phyloP scores from a whole-genome alignment of 92 coral and sea anemone species.

The Muricea muricata region DNA sequence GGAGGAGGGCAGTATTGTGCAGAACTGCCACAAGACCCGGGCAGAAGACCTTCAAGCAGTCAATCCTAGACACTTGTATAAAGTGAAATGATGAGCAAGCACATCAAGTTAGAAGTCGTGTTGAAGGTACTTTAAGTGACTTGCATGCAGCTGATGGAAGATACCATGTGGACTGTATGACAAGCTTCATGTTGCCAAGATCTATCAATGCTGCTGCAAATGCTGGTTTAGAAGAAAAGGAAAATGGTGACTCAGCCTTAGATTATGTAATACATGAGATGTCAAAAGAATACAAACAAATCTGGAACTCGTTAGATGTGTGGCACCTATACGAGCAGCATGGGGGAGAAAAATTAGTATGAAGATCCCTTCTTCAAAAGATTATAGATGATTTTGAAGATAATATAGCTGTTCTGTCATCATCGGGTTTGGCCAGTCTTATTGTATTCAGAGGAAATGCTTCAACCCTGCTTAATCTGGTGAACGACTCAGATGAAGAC shows the following conservation, averaged over 20 bases:
- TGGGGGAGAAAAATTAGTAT: constrained; percentile 55
- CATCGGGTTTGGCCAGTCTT: constrained; percentile 63
- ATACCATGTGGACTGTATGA: constrained; percentile 63
- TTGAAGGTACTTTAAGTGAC: constrained; percentile 69
- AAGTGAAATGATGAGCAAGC: constrained; percentile 56
- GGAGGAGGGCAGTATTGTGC: constrained; percentile 65
- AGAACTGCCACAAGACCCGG: constrained; percentile 19
- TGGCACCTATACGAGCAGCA: constrained; percentile 47
- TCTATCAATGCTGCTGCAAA: constrained; percentile 56
- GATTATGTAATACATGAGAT: constrained; percentile 46
- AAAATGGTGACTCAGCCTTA: constrained; percentile 53
- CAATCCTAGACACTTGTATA: constrained; percentile 54
- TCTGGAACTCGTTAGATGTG: constrained; percentile 69
- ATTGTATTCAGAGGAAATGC: constrained; percentile 54
- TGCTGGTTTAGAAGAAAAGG: constrained; percentile 14
- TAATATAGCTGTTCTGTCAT: constrained; percentile 48
- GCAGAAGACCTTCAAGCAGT: constrained; percentile 38
- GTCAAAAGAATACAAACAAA: constrained; percentile 49
- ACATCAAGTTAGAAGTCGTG: constrained; percentile 50
- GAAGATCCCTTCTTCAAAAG: constrained; percentile 46
- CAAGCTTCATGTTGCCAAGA: constrained; percentile 63
- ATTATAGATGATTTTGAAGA: constrained; percentile 51
- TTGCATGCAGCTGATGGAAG: constrained; percentile 74
- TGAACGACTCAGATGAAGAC: constrained; percentile 55
- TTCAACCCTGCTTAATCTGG: constrained; percentile 43